These are phyloP conservation scores for Uria lomvia DNA, from an alignment of 2,113 vertebrate genomes.

Conservation along the genomic window DNA sequence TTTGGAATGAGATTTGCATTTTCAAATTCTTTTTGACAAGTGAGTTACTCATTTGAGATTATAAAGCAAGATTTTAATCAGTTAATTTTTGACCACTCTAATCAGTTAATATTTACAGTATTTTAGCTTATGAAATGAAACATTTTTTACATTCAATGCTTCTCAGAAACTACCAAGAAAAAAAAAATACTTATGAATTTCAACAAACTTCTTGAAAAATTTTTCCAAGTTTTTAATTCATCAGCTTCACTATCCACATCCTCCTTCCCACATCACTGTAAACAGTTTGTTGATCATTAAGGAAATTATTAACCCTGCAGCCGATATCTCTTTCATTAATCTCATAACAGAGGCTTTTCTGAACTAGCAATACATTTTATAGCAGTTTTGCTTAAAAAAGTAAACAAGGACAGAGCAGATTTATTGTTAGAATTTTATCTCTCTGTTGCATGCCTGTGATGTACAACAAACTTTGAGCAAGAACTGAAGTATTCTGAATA, in stretches of 20 bases:
- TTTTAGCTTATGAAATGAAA: background rate
- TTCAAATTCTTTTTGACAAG: background rate
- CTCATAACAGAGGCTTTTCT: background rate
- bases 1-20: background rate
- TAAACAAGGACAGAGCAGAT: background rate
- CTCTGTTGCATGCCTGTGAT: background rate
- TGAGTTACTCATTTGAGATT: background rate
- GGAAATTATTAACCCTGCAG: background rate
- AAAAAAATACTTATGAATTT: background rate
- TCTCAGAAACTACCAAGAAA: background rate
- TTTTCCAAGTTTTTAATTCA: background rate
- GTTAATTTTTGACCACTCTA: background rate
- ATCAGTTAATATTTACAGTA: background rate
- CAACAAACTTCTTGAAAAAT: background rate
- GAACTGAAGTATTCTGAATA: background rate
- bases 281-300: background rate
- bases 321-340: background rate
- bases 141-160: background rate
- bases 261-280: background rate
- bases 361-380: background rate
- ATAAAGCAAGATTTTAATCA: background rate
- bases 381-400: background rate
- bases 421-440: background rate
- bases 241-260: background rate
- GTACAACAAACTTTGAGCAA: background rate